phyloP scores from a whole-genome alignment of 2,797 vertebrate species.

The Neosilurus mollespiculum region DNA sequence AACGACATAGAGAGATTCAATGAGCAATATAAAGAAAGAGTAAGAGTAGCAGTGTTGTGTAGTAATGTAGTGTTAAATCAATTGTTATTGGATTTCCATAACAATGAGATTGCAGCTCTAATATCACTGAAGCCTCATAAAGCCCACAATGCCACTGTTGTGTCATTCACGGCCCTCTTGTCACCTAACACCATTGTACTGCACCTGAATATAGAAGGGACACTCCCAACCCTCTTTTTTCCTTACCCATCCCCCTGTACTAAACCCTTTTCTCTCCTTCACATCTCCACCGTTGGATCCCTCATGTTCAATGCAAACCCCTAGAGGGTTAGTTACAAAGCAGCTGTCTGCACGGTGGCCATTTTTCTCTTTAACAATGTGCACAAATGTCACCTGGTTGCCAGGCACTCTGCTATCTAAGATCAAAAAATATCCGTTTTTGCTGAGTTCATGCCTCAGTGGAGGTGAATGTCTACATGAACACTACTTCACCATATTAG shows the following conservation, averaged over 20 bases:
- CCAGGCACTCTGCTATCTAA: slow-evolving; percentile 41
- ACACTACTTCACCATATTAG: neutral
- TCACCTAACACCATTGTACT: slow-evolving; percentile 48
- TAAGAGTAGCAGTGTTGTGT: neutral
- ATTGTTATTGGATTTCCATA: slow-evolving; percentile 32
- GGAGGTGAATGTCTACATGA: neutral
- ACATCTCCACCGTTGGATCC: neutral
- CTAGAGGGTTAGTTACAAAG: slow-evolving; percentile 37
- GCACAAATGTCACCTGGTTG: slow-evolving; percentile 22
- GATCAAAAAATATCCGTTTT: slow-evolving; percentile 40
- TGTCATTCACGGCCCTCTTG: slow-evolving; percentile 24
- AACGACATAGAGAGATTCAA: neutral
- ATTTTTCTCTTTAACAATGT: slow-evolving; percentile 52
- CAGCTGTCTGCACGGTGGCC: slow-evolving; percentile 37
- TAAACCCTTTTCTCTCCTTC: neutral
- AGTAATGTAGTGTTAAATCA: slow-evolving; percentile 10
- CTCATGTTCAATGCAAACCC: slow-evolving; percentile 17
- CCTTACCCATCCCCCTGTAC: slow-evolving; percentile 52
- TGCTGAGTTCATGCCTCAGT: neutral
- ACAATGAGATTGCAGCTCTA: slow-evolving; percentile 29
- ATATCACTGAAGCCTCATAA: slow-evolving; percentile 24
- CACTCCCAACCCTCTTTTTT: slow-evolving; percentile 40
- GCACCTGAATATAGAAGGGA: slow-evolving; percentile 49
- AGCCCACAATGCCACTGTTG: slow-evolving; percentile 15
- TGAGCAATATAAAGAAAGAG: neutral